phyloP scores from a whole-genome alignment of 2,888 invertebrate genomes.

The Heteromurus nitidus region DNA sequence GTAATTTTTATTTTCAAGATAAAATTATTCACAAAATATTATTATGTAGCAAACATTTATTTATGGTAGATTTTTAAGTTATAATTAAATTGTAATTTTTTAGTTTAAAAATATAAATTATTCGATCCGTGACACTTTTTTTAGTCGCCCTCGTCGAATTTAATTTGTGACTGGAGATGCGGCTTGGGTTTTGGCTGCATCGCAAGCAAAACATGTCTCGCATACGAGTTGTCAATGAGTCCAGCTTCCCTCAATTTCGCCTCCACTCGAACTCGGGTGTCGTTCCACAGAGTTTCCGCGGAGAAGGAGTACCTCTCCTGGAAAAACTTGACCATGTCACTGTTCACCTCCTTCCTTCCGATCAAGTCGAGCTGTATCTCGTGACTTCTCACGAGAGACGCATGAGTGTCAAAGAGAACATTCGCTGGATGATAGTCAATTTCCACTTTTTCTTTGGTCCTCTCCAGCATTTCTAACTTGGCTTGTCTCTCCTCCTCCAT shows the following conservation, averaged over 20 bases:
- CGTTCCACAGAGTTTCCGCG: constrained; percentile 68
- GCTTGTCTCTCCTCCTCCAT: constrained; percentile 20
- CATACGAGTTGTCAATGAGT: constrained; percentile 71
- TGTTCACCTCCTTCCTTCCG: constrained; percentile 38
- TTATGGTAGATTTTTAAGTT: too few relatives aligned
- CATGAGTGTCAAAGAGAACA: constrained; percentile 70
- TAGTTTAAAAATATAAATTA: too few relatives aligned
- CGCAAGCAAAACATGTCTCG: constrained; percentile 70
- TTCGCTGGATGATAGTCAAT: constrained; percentile 68
- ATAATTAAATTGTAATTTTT: too few relatives aligned
- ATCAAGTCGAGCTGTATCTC: constrained; percentile 48
- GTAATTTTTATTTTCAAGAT: too few relatives aligned
- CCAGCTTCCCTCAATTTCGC: constrained; percentile 72
- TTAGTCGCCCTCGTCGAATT: constrained; percentile 50
- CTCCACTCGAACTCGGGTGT: constrained; percentile 70
- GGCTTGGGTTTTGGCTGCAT: constrained; percentile 71
- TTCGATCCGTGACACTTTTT: too few relatives aligned
- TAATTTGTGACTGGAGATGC: constrained; percentile 69
- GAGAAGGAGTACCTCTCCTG: constrained; percentile 71
- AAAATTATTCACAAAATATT: too few relatives aligned
- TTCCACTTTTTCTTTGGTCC: constrained; percentile 67
- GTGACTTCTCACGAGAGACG: constrained; percentile 64
- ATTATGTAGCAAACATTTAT: too few relatives aligned
- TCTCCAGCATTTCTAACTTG: constrained; percentile 60
- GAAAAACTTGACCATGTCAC: constrained; percentile 68